Evolutionary conservation across 1,140 invertebrate species (phyloP), one percentile per base, ranked within the genome.

Genomic region (Pachypsylla venusta): DNA sequence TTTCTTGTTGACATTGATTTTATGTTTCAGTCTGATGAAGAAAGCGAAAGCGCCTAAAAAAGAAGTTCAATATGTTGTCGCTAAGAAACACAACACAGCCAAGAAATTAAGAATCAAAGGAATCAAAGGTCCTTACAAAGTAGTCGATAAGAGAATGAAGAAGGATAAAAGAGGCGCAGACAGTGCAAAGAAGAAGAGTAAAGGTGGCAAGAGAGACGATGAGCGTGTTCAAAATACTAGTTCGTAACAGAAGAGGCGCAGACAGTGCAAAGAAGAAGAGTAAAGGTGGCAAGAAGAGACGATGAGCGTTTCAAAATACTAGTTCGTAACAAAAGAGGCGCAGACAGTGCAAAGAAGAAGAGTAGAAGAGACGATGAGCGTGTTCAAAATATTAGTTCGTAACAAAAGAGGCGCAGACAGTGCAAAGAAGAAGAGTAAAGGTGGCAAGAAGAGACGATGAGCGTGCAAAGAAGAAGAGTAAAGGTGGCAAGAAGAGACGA

Each of bases 71-170:
- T 98, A 98, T 69, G 87, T 98, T 0, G 92, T 98, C 0, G 84
- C 93, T 14, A 98, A 94, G 67, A 98, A 95, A 72, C 82, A 86
- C 63, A 80, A 76, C 25, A 77, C 84, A 1, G 83, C 82, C 0
- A 93, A 89, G 55, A 79, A 84, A 25, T 73, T 77, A 28, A 75
- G 92, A 65, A 95, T 95, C 0, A 70, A 80, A 0, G 92, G 93
- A 20, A 82, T 95, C 0, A 92, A 93, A 73, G 94, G 95, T 58
- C 84, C 77, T 13, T 99, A 88, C 70, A 95, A 88, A 70, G 81
- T 98, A 2, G 96, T 99, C 0, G 95, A 99, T 80, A 81, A 83
- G 3, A 76, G 95, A 60, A 85, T 98, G 84, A 98, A 98, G 72
- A 98, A 98, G 73, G 96, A 98, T 71, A 62, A 60, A 20, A 48